Conservation (phyloP, 2,888 invertebrate genomes). For the Zeuzera pyrina region DNA sequence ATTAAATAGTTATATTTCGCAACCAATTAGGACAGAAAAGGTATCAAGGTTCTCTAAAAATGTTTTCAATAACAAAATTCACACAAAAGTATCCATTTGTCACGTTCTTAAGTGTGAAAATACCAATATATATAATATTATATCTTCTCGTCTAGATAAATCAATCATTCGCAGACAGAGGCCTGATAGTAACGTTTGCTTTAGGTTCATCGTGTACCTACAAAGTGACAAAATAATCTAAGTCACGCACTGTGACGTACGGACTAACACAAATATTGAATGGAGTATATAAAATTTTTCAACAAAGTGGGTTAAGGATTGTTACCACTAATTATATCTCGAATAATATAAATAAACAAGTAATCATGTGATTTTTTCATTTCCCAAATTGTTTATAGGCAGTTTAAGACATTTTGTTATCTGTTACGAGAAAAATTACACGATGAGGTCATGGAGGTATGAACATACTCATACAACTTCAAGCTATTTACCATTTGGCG, state of each 20-base stretch:
- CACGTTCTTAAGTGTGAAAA: conserved; percentile 11
- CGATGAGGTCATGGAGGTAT: too few relatives aligned
- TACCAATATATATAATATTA: conserved; percentile 13
- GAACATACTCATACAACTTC: too few relatives aligned
- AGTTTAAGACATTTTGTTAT: too few relatives aligned
- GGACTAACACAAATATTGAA: conserved; percentile 32
- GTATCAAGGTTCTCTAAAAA: too few relatives aligned
- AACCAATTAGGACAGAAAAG: too few relatives aligned
- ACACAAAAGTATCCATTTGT: conserved; percentile 3
- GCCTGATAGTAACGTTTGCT: conserved; percentile 36
- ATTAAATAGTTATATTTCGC: too few relatives aligned
- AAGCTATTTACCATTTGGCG: too few relatives aligned
- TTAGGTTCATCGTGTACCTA: conserved; percentile 30
- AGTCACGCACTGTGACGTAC: conserved; percentile 56
- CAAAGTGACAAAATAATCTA: conserved; percentile 25
- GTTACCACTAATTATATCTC: not conserved
- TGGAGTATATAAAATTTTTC: conserved; percentile 27
- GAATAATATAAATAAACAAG: not conserved
- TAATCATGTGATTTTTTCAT: too few relatives aligned
- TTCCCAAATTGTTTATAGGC: too few relatives aligned
- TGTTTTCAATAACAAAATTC: not conserved
- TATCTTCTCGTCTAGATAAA: conserved; percentile 39
- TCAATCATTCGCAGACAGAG: conserved; percentile 50
- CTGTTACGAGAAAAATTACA: too few relatives aligned
- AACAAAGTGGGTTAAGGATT: conserved; percentile 34